phyloP scores from a whole-genome alignment of 1,140 invertebrate genomes.

The Manduca sexta region DNA sequence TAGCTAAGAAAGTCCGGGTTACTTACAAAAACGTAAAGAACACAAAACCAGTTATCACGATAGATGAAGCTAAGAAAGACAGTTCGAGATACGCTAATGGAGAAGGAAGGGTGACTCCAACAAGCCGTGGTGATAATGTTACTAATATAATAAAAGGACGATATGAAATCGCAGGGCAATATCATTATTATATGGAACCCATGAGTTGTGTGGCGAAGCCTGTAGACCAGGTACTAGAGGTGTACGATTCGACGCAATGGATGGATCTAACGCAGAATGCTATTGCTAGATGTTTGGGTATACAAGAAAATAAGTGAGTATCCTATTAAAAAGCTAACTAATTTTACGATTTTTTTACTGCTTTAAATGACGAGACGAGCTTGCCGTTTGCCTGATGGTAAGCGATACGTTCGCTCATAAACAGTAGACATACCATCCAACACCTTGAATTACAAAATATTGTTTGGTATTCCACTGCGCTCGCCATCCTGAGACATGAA shows the following conservation, averaged over 20 bases:
- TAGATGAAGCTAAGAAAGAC: slow-evolving; percentile 49
- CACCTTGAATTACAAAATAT: no score
- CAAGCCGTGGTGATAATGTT: slow-evolving; percentile 53
- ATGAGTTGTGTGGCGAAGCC: slow-evolving; percentile 77
- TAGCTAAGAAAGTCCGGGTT: slow-evolving; percentile 79
- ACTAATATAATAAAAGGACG: slow-evolving; percentile 48
- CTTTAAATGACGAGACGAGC: no score
- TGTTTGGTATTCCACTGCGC: no score
- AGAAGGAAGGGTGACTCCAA: slow-evolving; percentile 38
- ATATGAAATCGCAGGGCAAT: slow-evolving; percentile 54
- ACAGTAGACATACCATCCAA: no score
- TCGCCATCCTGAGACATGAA: no score
- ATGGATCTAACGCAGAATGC: slow-evolving; percentile 78
- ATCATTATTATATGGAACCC: slow-evolving; percentile 74
- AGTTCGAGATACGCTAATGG: slow-evolving; percentile 35
- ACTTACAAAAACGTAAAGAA: slow-evolving; percentile 72
- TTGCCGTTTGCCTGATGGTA: no score
- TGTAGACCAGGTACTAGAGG: slow-evolving; percentile 75
- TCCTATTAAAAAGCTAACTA: no score
- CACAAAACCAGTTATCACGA: slow-evolving; percentile 46
- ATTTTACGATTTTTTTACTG: no score
- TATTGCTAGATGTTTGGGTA: slow-evolving; percentile 74
- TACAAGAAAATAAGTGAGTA: slow-evolving; percentile 57
- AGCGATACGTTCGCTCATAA: no score
- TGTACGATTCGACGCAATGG: slow-evolving; percentile 79